These are phyloP conservation scores for Leucophenga montana DNA, from an alignment of 2,888 invertebrate genomes.

Conservation along the genomic window DNA sequence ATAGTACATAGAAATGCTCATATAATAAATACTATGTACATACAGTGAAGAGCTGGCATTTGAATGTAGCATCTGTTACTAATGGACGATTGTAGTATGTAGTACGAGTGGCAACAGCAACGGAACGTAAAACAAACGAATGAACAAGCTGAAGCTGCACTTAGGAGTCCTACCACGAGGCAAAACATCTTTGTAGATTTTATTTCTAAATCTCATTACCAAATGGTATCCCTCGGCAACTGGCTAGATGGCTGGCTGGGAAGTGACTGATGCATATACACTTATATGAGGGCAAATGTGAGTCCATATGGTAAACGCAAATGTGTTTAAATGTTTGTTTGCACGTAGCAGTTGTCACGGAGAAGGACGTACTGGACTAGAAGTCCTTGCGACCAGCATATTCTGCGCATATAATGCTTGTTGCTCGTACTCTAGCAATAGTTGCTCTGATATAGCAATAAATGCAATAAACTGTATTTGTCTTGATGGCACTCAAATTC, in stretches of 20 bases:
- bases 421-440: conserved; percentile 13
- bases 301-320: neutral
- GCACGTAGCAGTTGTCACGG: neutral
- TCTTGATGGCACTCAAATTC: conserved; percentile 1
- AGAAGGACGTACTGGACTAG: too few species aligned
- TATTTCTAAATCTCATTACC: conserved; percentile 66
- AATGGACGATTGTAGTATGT: conserved; percentile 54
- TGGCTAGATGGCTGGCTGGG: neutral
- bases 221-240: conserved; percentile 60
- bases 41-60: conserved; percentile 61
- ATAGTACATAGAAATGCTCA: conserved; percentile 41
- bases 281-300: neutral
- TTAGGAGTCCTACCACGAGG: conserved; percentile 41
- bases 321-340: conserved; percentile 19
- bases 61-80: conserved; percentile 64
- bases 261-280: neutral
- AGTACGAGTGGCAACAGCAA: too few species aligned
- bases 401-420: neutral
- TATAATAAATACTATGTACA: conserved; percentile 49
- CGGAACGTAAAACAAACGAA: conserved; percentile 52
- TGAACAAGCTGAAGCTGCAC: conserved; percentile 56
- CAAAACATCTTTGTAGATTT: conserved; percentile 66
- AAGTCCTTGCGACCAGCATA: neutral
- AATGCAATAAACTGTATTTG: conserved; percentile 21
- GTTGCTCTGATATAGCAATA: conserved; percentile 26